A percentile compares a stretch with the other conserved stretches of the same genome.
Evolutionary conservation across 2,888 invertebrate genomes (phyloP).

Genomic region (Phragmatobia fuliginosa): DNA sequence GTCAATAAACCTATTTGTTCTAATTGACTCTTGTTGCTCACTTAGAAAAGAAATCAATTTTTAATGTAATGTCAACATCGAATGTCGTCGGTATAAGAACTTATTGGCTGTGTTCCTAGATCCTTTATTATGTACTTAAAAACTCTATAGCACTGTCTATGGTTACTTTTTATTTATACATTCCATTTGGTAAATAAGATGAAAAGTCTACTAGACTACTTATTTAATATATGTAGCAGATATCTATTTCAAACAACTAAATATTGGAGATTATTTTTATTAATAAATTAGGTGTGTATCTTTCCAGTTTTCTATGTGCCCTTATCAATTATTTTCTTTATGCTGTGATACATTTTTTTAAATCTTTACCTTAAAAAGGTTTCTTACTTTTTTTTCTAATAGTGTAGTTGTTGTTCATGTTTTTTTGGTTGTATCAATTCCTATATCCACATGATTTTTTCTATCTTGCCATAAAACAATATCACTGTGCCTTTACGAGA

Average conservation of each 20-base stretch:
- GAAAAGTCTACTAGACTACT: background rate
- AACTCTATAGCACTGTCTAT: constrained; percentile 20
- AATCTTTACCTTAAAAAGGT: constrained; percentile 49
- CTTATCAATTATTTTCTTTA: constrained; percentile 16
- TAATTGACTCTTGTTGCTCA: too few species aligned
- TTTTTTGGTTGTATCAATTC: background rate
- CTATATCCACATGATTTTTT: background rate
- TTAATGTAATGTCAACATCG: background rate
- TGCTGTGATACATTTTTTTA: constrained; percentile 20
- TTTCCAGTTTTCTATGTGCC: constrained; percentile 20
- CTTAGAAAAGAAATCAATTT: too few species aligned
- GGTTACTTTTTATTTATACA: too few species aligned
- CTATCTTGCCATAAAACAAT: background rate
- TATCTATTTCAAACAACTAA: background rate
- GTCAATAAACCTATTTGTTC: background rate
- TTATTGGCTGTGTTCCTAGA: constrained; percentile 10
- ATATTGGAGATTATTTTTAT: background rate
- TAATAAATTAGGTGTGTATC: background rate
- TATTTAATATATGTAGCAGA: background rate
- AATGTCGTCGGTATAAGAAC: background rate
- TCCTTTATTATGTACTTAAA: background rate
- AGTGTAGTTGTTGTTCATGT: background rate
- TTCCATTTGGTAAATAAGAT: background rate
- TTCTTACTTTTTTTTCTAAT: constrained; percentile 26
- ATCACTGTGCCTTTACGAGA: background rate